Evolutionary conservation across 2,797 vertebrate genomes (phyloP), one percentile per base, ranked within the genome.

Genomic region (Fistularia commersonii): DNA sequence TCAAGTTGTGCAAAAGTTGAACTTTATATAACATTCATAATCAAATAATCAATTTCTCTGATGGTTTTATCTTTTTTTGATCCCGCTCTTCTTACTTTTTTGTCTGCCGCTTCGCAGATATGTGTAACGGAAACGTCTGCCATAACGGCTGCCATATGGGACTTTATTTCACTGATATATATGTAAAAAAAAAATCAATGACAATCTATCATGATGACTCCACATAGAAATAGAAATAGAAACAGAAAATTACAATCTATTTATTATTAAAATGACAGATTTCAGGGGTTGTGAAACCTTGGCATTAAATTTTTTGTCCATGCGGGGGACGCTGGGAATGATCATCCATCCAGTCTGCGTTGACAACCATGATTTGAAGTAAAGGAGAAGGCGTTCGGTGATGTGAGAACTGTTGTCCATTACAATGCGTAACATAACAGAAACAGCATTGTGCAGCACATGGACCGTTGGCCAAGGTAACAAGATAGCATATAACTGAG

Each of bases 401-500:
- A 23, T 4, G 23, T 23, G 23, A 23, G 23, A 23, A 23, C 23
- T 23, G 23, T 23, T 23, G 23, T 23, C 23, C 23, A 23, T 23
- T 23, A 23, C 23, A 23, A 23, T 23, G 23, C 23, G 23, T 23
- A 23, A 23, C 23, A 23, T 23, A 23, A 23, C 23, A 23, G 23
- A 23, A 23, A 23, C 48, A 51, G 56, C 34, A 13, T 63, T 70
- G 55, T 70, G 45, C 42, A 66, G 54, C 13, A 41, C 41, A 37
- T 56, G 45, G 56, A 55, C 15, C 11, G 42, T 56, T 51, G 55
- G 64, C 65, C 57, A 1, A 45, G 55, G 69, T 37, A 69, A 79
- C 42, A 64, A 58, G 46, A 79, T 49, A 71, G 63, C 11, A 36
- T 65, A 59, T 51, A 57, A 55, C 64, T 45, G 57, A 61, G 58